Evolutionary conservation across 2,113 vertebrate species (phyloP).

Genomic region (Sylvicapra grimmia): DNA sequence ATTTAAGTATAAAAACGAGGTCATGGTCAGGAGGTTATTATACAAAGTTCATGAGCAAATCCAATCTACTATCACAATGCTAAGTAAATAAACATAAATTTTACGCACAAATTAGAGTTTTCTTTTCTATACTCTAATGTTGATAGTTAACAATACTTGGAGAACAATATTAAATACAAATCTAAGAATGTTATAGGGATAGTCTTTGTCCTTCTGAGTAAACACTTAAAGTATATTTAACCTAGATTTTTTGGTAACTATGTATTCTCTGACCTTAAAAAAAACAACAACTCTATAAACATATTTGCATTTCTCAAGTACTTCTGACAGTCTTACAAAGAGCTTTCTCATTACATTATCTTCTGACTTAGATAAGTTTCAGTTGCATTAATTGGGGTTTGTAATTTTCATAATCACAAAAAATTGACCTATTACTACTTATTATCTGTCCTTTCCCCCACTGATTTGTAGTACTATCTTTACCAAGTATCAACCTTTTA

Average conservation of each 20-base stretch:
- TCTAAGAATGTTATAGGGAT: background rate
- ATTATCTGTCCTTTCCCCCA: background rate
- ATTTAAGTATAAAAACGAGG: background rate
- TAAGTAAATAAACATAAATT: background rate
- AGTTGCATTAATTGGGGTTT: background rate
- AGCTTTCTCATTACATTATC: background rate
- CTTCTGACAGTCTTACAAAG: background rate
- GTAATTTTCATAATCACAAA: background rate
- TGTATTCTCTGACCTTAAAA: background rate
- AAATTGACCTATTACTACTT: background rate
- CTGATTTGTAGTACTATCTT: background rate
- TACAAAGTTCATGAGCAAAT: background rate
- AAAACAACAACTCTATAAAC: background rate
- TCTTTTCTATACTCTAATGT: background rate
- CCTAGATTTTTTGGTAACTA: background rate
- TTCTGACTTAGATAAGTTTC: background rate
- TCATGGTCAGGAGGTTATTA: background rate
- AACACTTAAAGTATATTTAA: background rate
- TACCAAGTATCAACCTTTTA: background rate
- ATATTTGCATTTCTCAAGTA: background rate
- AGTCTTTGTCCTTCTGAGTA: background rate
- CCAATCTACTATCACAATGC: background rate
- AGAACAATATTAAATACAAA: background rate
- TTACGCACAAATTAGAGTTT: background rate
- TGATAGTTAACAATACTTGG: background rate